Percentiles rank a stretch among this genome's conserved stretches.
Evolutionary conservation across 2,888 invertebrate species (phyloP).

Genomic region (Dryobotodes eremita): DNA sequence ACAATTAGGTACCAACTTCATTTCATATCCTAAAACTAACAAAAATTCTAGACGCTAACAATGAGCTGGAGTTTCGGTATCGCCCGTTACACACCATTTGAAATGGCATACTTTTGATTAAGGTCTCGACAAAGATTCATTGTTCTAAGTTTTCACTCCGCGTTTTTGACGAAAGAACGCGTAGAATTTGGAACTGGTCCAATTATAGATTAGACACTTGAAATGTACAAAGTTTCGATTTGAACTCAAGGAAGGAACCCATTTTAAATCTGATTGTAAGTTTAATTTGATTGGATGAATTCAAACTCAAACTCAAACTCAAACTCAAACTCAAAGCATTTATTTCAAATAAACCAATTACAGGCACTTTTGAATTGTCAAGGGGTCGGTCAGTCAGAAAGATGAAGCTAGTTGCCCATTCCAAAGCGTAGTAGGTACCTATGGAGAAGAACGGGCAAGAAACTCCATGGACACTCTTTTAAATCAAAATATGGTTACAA

Average conservation of each 20-base stretch:
- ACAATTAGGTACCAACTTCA: not conserved
- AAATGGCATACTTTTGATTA: slow-evolving; percentile 43
- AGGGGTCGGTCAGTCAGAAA: too few relatives aligned
- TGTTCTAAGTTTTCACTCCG: slow-evolving; percentile 44
- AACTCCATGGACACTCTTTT: too few relatives aligned
- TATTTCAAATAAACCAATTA: too few relatives aligned
- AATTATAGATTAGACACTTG: slow-evolving; percentile 50
- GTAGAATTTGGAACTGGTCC: slow-evolving; percentile 54
- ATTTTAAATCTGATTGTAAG: slow-evolving; percentile 35
- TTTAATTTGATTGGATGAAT: not conserved
- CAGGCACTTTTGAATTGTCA: too few relatives aligned
- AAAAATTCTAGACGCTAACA: not conserved
- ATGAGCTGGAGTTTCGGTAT: not conserved
- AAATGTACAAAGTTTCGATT: slow-evolving; percentile 30
- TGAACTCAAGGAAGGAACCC: slow-evolving; percentile 23
- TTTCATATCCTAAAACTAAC: not conserved
- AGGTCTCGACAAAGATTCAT: slow-evolving; percentile 50
- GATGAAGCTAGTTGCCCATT: too few relatives aligned
- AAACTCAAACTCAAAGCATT: too few relatives aligned
- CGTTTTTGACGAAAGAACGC: slow-evolving; percentile 46
- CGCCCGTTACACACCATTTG: slow-evolving; percentile 1
- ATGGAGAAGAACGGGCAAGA: too few relatives aligned
- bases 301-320: too few relatives aligned
- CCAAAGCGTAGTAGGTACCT: too few relatives aligned
- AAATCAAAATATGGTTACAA: too few relatives aligned